Percentiles rank a stretch among this genome's conserved stretches.
phyloP scores from a whole-genome alignment of 2,888 invertebrate genomes.

The Drosophila percnosoma region DNA sequence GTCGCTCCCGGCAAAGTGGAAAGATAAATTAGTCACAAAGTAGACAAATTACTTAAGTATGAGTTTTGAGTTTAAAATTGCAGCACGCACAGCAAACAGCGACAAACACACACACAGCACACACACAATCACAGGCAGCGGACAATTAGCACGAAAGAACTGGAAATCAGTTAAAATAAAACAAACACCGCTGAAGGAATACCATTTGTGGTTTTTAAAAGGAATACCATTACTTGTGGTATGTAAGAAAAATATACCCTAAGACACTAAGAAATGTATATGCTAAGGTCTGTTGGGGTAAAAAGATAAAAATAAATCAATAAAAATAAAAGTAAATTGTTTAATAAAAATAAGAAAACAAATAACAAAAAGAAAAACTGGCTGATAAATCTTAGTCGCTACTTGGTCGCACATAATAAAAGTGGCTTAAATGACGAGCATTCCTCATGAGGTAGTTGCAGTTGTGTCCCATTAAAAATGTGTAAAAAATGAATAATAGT shows the following conservation, averaged over 20 bases:
- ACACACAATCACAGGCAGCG: constrained; percentile 35
- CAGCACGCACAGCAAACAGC: constrained; percentile 39
- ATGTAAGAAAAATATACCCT: background rate
- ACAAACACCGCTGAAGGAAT: background rate
- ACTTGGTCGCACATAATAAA: too few species aligned
- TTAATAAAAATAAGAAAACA: too few species aligned
- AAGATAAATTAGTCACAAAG: constrained; percentile 72
- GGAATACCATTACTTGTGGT: background rate
- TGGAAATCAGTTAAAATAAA: background rate
- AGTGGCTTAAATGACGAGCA: too few species aligned
- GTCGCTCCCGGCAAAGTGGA: constrained; percentile 36
- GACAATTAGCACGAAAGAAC: constrained; percentile 49
- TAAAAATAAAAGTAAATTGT: background rate
- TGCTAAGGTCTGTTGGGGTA: background rate
- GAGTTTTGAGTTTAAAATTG: constrained; percentile 18
- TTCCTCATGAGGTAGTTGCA: too few species aligned
- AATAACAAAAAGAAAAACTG: too few species aligned
- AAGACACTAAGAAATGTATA: background rate
- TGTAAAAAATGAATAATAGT: too few species aligned
- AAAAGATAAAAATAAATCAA: background rate
- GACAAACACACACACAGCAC: background rate
- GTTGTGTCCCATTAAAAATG: too few species aligned
- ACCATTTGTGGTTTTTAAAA: background rate
- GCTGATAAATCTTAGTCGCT: too few species aligned
- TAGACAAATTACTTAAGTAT: constrained; percentile 61